Conservation (phyloP, 1,140 invertebrate genomes). For the Orius laevigatus region DNA sequence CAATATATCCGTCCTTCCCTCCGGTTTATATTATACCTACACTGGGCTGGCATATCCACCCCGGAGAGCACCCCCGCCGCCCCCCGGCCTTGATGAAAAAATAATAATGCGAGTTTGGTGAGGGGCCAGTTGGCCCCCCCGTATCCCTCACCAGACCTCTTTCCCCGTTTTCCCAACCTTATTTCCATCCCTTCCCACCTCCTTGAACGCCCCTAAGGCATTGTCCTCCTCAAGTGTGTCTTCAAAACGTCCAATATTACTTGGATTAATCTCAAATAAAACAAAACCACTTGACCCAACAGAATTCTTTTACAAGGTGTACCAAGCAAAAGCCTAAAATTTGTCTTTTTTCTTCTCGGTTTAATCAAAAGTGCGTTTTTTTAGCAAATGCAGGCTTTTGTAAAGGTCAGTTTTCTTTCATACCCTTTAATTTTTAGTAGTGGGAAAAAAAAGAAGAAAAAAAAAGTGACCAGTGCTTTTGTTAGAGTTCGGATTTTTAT, state of each 20-base stretch:
- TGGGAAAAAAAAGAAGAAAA: no score
- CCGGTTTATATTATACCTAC: conserved; percentile 11
- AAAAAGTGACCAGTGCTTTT: no score
- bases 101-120: conserved; percentile 16
- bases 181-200: conserved; percentile 8
- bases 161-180: conserved; percentile 1
- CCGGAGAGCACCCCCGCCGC: neutral
- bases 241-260: neutral
- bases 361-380: no score
- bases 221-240: conserved; percentile 7
- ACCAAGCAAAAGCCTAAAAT: no score
- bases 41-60: conserved; percentile 12
- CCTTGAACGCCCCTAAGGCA: neutral
- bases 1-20: conserved; percentile 12
- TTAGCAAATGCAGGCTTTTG: no score
- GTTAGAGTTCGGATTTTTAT: no score
- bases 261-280: no score
- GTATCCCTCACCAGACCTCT: neutral
- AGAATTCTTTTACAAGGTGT: no score
- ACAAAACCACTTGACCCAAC: no score
- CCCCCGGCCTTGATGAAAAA: conserved; percentile 13
- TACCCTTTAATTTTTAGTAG: no score
- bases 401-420: no score
- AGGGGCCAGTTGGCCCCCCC: conserved; percentile 4
- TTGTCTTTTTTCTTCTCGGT: no score